Evolutionary conservation across 2,113 vertebrate genomes (phyloP), one percentile per base, ranked within the genome.

Genomic region (Hemiprocne comata): DNA sequence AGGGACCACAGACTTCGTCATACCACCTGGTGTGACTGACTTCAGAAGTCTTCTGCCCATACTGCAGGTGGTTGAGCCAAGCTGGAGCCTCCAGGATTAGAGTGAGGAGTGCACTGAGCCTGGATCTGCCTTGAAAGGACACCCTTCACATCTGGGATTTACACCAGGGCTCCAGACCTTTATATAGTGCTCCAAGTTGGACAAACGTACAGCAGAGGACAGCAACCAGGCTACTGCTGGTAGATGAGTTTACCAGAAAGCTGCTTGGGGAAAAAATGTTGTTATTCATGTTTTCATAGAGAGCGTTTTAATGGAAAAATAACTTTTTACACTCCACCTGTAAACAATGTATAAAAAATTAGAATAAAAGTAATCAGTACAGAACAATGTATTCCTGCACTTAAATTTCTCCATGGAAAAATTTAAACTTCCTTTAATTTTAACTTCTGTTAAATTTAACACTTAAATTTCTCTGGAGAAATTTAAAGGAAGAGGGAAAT

Each of bases 171-270:
- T 89, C 72, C 53, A 93, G 54, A 72, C 7, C 38, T 71, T 64
- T 29, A 18, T 2, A 0, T 13, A 2, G 0, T 12, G n/a, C 67
- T 76, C 20, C 17, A 38, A 29, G 26, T 16, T 1, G 0, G 14
- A 31, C 11, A 51, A 90, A 44, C 2, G 2, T 2, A 0, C 36
- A 71, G 38, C 9, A 60, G 24, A 70, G 29, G 33, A 38, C 2
- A 3, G 48, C 23, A 76, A 9, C 23, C 9, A 28, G 14, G 7
- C n/a, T 61, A 46, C 38, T 2, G 5, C 26, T 8, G 6, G 44
- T 21, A 57, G 25, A 44, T 2, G 1, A 67, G 48, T 34, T 24
- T 25, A 25, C 29, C 18, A 13, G 55, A 73, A 84, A 66, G 13
- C 25, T 55, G 25, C 13, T 24, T n/a, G 16, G 20, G 40, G 7